Conservation (phyloP, 2,113 vertebrate species). For the Chiloscyllium plagiosum region DNA sequence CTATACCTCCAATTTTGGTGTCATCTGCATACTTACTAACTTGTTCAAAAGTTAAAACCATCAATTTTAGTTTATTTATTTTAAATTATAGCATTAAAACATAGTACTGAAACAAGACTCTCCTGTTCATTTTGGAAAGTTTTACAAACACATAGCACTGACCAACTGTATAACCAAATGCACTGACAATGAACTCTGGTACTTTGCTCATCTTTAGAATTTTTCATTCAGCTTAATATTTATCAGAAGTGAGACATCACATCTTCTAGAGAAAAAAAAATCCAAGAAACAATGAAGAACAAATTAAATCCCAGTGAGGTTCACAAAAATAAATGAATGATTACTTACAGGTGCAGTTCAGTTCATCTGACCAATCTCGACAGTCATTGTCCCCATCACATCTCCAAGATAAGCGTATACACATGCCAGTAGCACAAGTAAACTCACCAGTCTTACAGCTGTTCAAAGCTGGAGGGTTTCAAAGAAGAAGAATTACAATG, state of each 20-base stretch:
- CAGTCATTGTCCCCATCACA: conserved; percentile 96
- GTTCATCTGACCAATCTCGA: conserved; percentile 94
- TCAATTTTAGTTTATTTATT: background rate
- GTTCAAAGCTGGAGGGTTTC: conserved; percentile 42
- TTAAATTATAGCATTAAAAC: background rate
- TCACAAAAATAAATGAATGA: background rate
- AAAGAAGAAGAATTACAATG: background rate
- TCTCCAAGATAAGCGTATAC: conserved; percentile 85
- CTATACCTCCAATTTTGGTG: too few relatives aligned
- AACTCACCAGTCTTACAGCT: conserved; percentile 79
- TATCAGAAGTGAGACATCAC: background rate
- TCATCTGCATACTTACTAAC: too few relatives aligned
- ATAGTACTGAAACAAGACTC: background rate
- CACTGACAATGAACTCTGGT: background rate
- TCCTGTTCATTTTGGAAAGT: background rate
- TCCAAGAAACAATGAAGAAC: background rate
- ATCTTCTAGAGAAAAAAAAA: background rate
- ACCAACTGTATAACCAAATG: background rate
- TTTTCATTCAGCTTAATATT: background rate
- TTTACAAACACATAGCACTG: background rate
- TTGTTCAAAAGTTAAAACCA: background rate
- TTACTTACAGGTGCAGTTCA: conserved; percentile 82
- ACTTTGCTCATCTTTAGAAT: background rate
- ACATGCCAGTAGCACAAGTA: conserved; percentile 85
- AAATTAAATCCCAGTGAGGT: background rate